Conservation (phyloP, 2,888 invertebrate species). For the Scrobipalpa costella region DNA sequence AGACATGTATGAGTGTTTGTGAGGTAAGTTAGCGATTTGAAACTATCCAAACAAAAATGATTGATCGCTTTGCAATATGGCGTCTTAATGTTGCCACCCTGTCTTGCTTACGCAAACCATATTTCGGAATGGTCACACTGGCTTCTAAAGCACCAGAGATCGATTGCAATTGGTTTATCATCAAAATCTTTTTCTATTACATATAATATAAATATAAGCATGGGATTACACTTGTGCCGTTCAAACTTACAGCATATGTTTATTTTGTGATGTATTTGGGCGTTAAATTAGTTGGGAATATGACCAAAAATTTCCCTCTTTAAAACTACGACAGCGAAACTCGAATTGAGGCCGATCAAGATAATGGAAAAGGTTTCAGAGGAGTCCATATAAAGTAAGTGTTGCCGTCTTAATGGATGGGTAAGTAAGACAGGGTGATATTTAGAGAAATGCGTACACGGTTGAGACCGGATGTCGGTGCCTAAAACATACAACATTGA, state of each 20-base stretch:
- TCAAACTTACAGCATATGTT: neutral
- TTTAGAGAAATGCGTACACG: conserved; percentile 27
- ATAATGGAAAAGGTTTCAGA: too few species aligned
- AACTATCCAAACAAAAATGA: conserved; percentile 28
- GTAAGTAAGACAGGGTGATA: conserved; percentile 39
- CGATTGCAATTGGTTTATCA: neutral
- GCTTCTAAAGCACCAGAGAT: conserved; percentile 15
- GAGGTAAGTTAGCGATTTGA: conserved; percentile 47
- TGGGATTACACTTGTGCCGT: neutral
- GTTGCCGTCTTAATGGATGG: neutral
- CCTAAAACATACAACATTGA: too few species aligned
- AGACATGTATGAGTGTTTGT: conserved; percentile 29
- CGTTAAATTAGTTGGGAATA: too few species aligned
- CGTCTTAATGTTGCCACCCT: conserved; percentile 57
- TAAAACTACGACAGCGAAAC: too few species aligned
- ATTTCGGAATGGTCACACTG: conserved; percentile 5
- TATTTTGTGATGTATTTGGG: neutral
- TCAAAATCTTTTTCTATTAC: neutral
- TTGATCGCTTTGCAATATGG: conserved; percentile 48
- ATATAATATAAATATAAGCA: neutral
- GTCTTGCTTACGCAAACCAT: conserved; percentile 51
- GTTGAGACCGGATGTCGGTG: too few species aligned
- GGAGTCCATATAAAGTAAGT: neutral
- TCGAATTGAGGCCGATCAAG: too few species aligned
- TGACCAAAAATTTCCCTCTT: too few species aligned